Percentiles rank a stretch among this genome's conserved stretches.
phyloP scores from a whole-genome alignment of 1,140 invertebrate species.

The Drosophila ambigua region DNA sequence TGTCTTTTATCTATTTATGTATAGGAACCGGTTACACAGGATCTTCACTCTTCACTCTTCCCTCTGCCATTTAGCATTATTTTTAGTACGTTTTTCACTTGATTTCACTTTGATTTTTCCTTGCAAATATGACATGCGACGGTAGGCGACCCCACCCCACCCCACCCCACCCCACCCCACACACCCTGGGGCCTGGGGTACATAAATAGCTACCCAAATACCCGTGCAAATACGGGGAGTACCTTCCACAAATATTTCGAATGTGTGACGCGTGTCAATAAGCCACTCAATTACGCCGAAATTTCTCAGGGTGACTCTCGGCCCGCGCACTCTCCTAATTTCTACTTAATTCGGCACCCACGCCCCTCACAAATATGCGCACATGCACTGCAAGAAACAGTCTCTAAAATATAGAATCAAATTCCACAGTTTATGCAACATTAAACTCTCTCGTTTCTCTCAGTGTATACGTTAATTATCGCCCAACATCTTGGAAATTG shows the following conservation, averaged over 20 bases:
- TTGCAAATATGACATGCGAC: constrained; percentile 50
- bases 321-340: constrained; percentile 1
- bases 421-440: too few species aligned
- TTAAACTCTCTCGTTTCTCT: too few species aligned
- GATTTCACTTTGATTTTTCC: constrained; percentile 9
- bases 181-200: not conserved
- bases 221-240: constrained; percentile 17
- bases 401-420: too few species aligned
- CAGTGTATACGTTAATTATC: constrained; percentile 60
- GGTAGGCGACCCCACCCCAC: not conserved
- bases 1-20: constrained; percentile 65
- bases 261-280: constrained; percentile 51
- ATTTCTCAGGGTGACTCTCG: constrained; percentile 44
- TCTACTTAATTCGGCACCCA: constrained; percentile 14
- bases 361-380: too few species aligned
- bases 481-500: constrained; percentile 54
- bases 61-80: too few species aligned
- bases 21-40: constrained; percentile 68
- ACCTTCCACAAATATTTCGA: constrained; percentile 29
- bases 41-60: constrained; percentile 37
- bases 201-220: constrained; percentile 29
- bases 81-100: too few species aligned
- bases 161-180: too few species aligned
- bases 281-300: constrained; percentile 78
- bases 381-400: too few species aligned